Base-by-base conservation (phyloP, 2,888 invertebrate genomes). In the Teinopalpus imperialis region DNA sequence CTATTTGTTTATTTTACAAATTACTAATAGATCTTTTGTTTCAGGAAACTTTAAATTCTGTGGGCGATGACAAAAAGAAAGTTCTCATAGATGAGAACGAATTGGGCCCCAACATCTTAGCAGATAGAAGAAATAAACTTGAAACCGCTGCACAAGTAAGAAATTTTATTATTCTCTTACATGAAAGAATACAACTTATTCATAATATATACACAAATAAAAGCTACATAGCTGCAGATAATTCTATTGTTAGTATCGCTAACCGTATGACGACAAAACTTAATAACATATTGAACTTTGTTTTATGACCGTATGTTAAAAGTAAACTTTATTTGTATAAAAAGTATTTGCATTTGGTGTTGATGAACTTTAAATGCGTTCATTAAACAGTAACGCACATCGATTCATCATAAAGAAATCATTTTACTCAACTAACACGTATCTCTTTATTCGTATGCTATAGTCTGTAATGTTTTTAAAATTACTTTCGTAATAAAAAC, bases 111-210 rank as follows among this genome's bases (percentile, higher is more conserved):
- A 87, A 89, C 57, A 83, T 87, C 41, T 72, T 89, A 52, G 87
- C 89, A 0, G 89, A 89, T 49, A 73, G 88, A 53, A 67, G 89
- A 42, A 89, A 69, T 51, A 86, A 89, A 54, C 77, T 91, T 23
- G 92, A 92, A 72, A 92, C 91, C 52, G 90, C 90, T 27, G 90
- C 91, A 42, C 91, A 90, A 76, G 90, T 90, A 66, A 69, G 63
- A 57, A 18, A 12, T 21, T 6, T 12, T n/a, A 34, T 12, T 10
- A 12, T 34, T 13, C 12, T 7, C 7, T 18, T 27, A 27, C 12
- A 4, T 10, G 5, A 12, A 21, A 8, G 27, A 8, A 16, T 8
- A 36, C 24, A 9, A 36, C 16, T 13, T 16, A 16, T 36, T 36
- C n/a, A n/a, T n/a, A n/a, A n/a, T n/a, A n/a, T 18, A 2, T 24